phyloP scores from a whole-genome alignment of 2,888 invertebrate genomes.

The Drosophila diplacantha region DNA sequence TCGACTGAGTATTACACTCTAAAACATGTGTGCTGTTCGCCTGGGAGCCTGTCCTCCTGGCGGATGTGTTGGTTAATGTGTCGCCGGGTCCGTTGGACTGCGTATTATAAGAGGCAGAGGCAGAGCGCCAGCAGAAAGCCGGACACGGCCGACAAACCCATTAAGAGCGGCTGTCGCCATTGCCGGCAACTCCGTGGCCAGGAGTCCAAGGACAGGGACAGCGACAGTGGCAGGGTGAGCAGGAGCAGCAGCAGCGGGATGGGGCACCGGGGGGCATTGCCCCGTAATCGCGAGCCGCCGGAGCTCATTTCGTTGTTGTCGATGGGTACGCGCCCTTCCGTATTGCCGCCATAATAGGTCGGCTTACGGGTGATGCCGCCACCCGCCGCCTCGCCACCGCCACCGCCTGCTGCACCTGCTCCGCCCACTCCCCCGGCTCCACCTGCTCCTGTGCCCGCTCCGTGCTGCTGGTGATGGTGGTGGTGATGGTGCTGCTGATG shows the following conservation, averaged over 20 bases:
- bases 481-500: conserved; percentile 63
- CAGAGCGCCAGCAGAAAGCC: conserved; percentile 65
- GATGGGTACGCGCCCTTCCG: conserved; percentile 71
- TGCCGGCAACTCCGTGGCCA: conserved; percentile 28
- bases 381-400: conserved; percentile 28
- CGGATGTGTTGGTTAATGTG: conserved; percentile 11
- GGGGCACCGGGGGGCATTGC: conserved; percentile 2
- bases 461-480: conserved; percentile 55
- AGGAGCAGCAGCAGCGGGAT: conserved; percentile 6
- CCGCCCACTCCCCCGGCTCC: conserved; percentile 25
- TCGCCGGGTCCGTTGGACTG: conserved; percentile 32
- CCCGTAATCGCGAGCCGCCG: conserved; percentile 49
- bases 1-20: conserved; percentile 14
- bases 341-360: conserved; percentile 70
- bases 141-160: conserved; percentile 67
- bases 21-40: conserved; percentile 13
- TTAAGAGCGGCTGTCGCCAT: conserved; percentile 63
- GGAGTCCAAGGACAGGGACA: conserved; percentile 9
- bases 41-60: conserved; percentile 4
- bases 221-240: conserved; percentile 6
- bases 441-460: conserved; percentile 22
- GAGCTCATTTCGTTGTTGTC: conserved; percentile 75
- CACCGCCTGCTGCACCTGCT: conserved; percentile 25
- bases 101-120: conserved; percentile 74
- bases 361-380: conserved; percentile 75